Evolutionary conservation across 1,140 invertebrate genomes (phyloP), one percentile per base, ranked within the genome.

Genomic region (Orchestia grillus): DNA sequence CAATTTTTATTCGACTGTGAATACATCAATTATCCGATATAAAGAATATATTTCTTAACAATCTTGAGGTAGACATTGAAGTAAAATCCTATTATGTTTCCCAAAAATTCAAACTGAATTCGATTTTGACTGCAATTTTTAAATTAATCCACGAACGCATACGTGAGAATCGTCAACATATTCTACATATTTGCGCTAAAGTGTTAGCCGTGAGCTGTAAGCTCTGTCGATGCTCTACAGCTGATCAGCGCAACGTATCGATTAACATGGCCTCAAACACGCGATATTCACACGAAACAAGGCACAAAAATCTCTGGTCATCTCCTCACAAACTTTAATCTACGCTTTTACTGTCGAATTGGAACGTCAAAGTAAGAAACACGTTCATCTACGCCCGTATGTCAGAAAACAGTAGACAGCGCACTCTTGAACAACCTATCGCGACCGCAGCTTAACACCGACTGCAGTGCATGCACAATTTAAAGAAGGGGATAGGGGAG

Each of bases 161-260:
- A 28, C 62, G 28, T 36, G 62, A 15, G 36, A 77, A 15, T 19
- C 6, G 47, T 8, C 47, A 53, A 53, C 6, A 53, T 77, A 77
- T 36, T 3, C 62, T 19, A 77, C 11, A 77, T 36, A 77, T 77
- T 77, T 77, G 36, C 62, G 62, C 28, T 15, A 77, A 77, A 77
- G 28, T 77, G 62, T 77, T n/a, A 77, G 36, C 15, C 62, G 3
- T 77, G 3, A 6, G 11, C 62, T 77, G 62, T 23, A 36, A 77
- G 62, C 11, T 8, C 62, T 77, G 62, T 36, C 62, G 62, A 77
- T 77, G 62, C 62, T 41, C 28, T 28, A 90, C 88, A 90, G 36
- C 88, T 90, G 88, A 90, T 90, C 88, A 90, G 6, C 42, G 88
- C 3, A 4, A 42, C 88, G 88, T 90, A 90, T 90, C 88, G 88